Conservation (phyloP, 2,113 vertebrate genomes). For the Urocynchramus pylzowi region DNA sequence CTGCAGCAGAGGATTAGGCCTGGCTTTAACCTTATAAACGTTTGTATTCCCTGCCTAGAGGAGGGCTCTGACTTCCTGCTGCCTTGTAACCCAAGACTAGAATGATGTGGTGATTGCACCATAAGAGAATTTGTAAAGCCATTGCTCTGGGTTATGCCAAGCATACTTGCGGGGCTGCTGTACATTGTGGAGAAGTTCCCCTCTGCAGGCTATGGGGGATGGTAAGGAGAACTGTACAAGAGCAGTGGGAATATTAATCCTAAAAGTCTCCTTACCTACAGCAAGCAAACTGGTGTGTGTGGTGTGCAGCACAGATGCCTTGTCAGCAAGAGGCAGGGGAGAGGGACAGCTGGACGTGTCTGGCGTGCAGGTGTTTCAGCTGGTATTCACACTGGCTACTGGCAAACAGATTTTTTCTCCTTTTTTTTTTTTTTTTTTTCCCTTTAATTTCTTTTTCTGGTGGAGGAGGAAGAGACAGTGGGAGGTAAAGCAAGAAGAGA, state of each 20-base stretch:
- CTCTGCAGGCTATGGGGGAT: not conserved
- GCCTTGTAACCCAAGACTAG: not conserved
- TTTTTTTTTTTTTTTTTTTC: not conserved
- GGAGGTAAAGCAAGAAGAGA: slow-evolving; percentile 67
- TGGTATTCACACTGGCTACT: slow-evolving; percentile 64
- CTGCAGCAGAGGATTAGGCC: not conserved
- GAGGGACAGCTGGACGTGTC: slow-evolving; percentile 56
- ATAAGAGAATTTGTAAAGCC: not conserved
- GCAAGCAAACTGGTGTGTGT: not conserved
- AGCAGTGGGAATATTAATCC: slow-evolving; percentile 39
- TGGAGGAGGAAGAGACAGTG: slow-evolving; percentile 57
- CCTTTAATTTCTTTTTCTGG: not conserved
- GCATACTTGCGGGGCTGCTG: not conserved
- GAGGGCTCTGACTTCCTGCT: not conserved
- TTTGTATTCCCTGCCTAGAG: slow-evolving; percentile 24
- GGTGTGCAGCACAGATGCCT: slow-evolving; percentile 49
- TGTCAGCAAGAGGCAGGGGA: slow-evolving; percentile 11
- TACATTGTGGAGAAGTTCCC: not conserved
- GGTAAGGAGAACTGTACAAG: slow-evolving; percentile 5
- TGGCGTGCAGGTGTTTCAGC: slow-evolving; percentile 75
- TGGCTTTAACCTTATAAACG: not conserved
- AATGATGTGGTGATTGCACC: not conserved
- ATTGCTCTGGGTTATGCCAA: not conserved
- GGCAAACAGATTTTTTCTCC: slow-evolving; percentile 50
- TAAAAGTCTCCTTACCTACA: slow-evolving; percentile 51